Percentiles rank a stretch among this genome's conserved stretches.
Evolutionary conservation across 2,113 vertebrate species (phyloP).

Genomic region (Cavia aperea): DNA sequence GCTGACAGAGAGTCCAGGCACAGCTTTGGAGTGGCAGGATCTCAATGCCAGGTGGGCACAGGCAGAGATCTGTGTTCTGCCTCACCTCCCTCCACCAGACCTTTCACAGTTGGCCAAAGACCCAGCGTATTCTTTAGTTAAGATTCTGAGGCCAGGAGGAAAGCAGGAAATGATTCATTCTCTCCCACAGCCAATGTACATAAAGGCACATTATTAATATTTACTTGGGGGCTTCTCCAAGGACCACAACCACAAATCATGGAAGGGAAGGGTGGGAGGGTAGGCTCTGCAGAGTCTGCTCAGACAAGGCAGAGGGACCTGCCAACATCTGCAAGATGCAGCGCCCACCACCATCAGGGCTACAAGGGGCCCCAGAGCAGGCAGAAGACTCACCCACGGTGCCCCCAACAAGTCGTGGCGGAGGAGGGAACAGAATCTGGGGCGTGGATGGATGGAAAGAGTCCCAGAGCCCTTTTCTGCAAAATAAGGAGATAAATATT

Average conservation of each 20-base stretch:
- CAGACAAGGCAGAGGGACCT: neutral
- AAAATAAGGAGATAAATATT: neutral
- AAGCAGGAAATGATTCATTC: conserved; percentile 64
- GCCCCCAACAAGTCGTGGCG: neutral
- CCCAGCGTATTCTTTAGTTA: conserved; percentile 18
- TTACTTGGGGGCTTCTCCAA: conserved; percentile 52
- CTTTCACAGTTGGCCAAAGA: neutral
- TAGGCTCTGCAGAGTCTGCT: neutral
- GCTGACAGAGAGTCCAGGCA: neutral
- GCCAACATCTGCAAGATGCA: neutral
- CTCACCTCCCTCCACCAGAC: neutral
- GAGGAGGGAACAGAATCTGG: neutral
- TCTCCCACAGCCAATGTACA: conserved; percentile 59
- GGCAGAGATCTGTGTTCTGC: neutral
- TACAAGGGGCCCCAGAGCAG: neutral
- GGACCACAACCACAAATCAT: conserved; percentile 50
- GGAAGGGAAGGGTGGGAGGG: neutral
- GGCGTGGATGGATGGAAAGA: neutral
- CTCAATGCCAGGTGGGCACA: accelerated
- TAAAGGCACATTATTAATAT: conserved; percentile 66
- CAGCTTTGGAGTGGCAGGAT: neutral
- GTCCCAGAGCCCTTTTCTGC: neutral
- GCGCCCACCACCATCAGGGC: neutral
- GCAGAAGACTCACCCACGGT: accelerated
- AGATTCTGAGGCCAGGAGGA: conserved; percentile 36